These are phyloP conservation scores for Melanophora roralis DNA, from an alignment of 2,888 invertebrate species.

Conservation along the genomic window DNA sequence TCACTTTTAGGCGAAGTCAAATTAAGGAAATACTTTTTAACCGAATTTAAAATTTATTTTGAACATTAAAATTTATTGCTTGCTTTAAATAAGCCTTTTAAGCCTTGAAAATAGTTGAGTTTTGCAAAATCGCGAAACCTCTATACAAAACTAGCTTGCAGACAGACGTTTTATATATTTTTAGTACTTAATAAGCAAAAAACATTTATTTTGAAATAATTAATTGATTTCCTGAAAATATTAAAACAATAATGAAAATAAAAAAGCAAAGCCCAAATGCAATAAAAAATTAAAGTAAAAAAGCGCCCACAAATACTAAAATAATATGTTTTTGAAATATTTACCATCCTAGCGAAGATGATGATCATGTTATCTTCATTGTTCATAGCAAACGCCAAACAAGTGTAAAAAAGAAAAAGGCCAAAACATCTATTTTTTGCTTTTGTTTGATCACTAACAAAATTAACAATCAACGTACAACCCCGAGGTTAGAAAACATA, in stretches of 20 bases:
- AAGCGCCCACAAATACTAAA: conserved; percentile 22
- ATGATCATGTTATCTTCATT: conserved; percentile 1
- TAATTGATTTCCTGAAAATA: conserved; percentile 25
- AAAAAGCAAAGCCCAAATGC: not conserved
- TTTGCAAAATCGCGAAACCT: no score
- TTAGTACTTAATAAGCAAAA: no score
- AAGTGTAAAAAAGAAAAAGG: not conserved
- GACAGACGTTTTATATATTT: no score
- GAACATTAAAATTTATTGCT: not conserved
- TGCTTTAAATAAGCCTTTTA: not conserved
- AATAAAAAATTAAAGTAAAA: not conserved
- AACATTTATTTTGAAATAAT: no score
- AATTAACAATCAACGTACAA: not conserved
- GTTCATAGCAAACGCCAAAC: not conserved
- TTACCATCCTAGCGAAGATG: conserved; percentile 2
- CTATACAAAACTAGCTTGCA: no score
- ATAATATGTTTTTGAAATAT: conserved; percentile 21
- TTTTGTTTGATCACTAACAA: not conserved
- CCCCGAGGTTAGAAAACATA: not conserved
- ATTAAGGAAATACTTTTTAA: no score
- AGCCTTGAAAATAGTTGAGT: conserved; percentile 37
- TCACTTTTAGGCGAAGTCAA: no score
- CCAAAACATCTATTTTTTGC: conserved; percentile 12
- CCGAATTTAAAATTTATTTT: not conserved
- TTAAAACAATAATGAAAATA: not conserved